Evolutionary conservation across 1,140 invertebrate genomes (phyloP), one percentile per base, ranked within the genome.

Genomic region (Sitobion miscanthi): DNA sequence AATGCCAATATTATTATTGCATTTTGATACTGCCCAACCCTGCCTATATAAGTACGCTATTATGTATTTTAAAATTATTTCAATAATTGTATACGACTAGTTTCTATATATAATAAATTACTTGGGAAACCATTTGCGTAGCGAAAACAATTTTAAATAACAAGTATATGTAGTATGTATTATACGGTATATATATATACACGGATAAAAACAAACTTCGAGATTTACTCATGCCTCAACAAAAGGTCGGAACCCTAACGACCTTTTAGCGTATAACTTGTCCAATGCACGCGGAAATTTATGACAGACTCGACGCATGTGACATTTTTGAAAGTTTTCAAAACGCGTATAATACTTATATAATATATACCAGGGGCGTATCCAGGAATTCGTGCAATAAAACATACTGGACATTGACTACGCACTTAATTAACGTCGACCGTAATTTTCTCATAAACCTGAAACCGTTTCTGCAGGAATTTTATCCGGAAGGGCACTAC

Each of bases 401-500:
- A 23, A 85, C 42, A 85, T 42, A 25, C 45, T 86, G 11, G 5
- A 45, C 11, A 42, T 38, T 45, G 11, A 77, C n/a, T 77, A 77
- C 30, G 11, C 14, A n/a, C 9, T 47, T 47, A 35, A 88, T 88
- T n/a, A 52, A 52, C 20, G 6, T 42, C 49, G 6, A 57, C 49
- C 20, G 52, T 38, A 54, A 54, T 42, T 90, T n/a, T 69, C 42
- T 90, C 25, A n/a, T 69, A n/a, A 69, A 90, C 7, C 6, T 35
- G 5, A 69, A 57, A 45, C 23, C 11, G 2, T 90, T 90, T 90
- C 23, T 62, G 2, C 94, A 98, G 97, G 97, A 98, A 95, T 97
- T 98, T 95, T 99, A 98, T 95, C 96, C 97, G 25, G 96, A 96
- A 47, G 97, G 97, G 17, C 96, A 98, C 85, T 97, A 97, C 95